phyloP scores from a whole-genome alignment of 2,888 invertebrate species.

The Meteorus colon region DNA sequence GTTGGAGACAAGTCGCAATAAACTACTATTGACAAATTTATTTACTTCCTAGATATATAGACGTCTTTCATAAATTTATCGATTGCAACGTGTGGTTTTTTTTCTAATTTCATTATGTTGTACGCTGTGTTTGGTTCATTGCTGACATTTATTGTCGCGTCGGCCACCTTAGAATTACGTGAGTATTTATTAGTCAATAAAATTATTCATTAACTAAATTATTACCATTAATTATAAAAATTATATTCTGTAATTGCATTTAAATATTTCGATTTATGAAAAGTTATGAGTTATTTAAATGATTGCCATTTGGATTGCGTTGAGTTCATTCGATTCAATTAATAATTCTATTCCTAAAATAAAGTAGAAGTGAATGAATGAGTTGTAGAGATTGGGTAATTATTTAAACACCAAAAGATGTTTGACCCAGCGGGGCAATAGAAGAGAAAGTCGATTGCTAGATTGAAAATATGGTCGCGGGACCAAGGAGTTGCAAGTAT shows the following conservation, averaged over 20 bases:
- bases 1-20: constrained; percentile 26
- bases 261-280: not conserved
- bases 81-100: not conserved
- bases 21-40: constrained; percentile 28
- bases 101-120: constrained; percentile 26
- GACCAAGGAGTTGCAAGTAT: constrained; percentile 51
- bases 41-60: not conserved
- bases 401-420: constrained; percentile 23
- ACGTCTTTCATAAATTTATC: not conserved
- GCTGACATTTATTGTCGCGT: constrained; percentile 42
- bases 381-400: not conserved
- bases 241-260: not conserved
- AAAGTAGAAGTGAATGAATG: not conserved
- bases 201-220: constrained; percentile 3
- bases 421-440: constrained; percentile 29
- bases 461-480: constrained; percentile 39
- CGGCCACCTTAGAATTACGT: constrained; percentile 53
- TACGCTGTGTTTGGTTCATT: constrained; percentile 34
- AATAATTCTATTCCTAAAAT: not conserved
- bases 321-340: not conserved
- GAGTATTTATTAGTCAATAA: constrained; percentile 49
- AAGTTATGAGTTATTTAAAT: not conserved
- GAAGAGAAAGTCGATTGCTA: constrained; percentile 59
- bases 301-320: not conserved
- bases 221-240: not conserved